Evolutionary conservation across 2,888 invertebrate species (phyloP), one percentile per base, ranked within the genome.

Genomic region (Pogonocherus hispidulus): DNA sequence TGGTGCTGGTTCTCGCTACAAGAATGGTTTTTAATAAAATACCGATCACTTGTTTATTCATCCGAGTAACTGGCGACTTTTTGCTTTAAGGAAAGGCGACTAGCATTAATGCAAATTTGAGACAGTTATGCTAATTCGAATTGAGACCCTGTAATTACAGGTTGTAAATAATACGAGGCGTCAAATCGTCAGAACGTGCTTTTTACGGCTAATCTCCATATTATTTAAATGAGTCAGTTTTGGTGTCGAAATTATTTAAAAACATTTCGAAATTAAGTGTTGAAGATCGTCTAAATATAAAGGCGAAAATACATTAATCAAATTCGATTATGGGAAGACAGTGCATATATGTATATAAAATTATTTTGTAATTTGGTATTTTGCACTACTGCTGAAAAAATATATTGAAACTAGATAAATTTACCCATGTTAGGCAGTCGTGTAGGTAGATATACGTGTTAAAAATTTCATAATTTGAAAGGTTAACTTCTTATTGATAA

Each of bases 21-120:
- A 11, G 47, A 59, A 59, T 32, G 47, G 47, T 47, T 47, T 47
- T 59, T 32, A 47, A 59, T 59, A 59, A 59, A 59, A 47, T 27
- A 6, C 11, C 18, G 20, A 27, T 59, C 14, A 59, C 27, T 32
- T 59, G 23, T 59, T 59, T 59, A 59, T 59, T 59, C 59, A 59
- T 47, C 44, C 47, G 16, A 16, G 59, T 41, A 41, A 41, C 41
- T 22, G 46, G 46, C 32, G 32, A 59, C 59, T 47, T 32, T 59
- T 19, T 20, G n/a, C 46, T 19, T 18, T 59, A 9, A 27, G 19
- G 16, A 47, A 16, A 59, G 46, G 18, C 32, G 59, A 59, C 46
- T 47, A 19, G n/a, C 46, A 47, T 59, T 59, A 59, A 59, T 59
- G 59, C 32, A 59, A 59, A 59, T 59, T 59, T 59, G 47, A 32